Evolutionary conservation across 2,888 invertebrate genomes (phyloP), one percentile per base, ranked within the genome.

Genomic region (Caenorhabditis panamensis): DNA sequence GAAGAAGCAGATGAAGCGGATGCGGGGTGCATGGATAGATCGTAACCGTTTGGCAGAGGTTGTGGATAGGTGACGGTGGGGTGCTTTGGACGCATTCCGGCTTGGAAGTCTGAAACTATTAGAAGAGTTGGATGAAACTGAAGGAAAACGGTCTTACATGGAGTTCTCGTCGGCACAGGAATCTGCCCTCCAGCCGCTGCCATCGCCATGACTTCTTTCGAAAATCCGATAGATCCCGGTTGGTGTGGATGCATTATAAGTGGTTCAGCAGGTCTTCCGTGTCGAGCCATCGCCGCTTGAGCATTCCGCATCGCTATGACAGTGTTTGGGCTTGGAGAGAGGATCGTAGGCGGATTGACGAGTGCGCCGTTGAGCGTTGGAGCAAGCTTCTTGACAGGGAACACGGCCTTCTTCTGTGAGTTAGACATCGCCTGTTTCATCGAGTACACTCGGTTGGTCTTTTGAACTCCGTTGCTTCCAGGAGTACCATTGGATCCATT

Each of bases 11-110:
- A 31, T 31, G 31, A 31, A n/a, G n/a, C n/a, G n/a, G n/a, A n/a
- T 31, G 31, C 4, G 5, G 31, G 31, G 4, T 4, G 31, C 31
- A 31, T 31, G 31, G 31, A 4, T n/a, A n/a, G n/a, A 9, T 31
- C 31, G 31, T 31, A 31, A 9, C 31, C 31, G n/a, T n/a, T n/a
- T n/a, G n/a, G n/a, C n/a, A n/a, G n/a, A n/a, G n/a, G n/a, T n/a
- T n/a, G n/a, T n/a, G n/a, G n/a, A n/a, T n/a, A n/a, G n/a, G n/a
- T n/a, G n/a, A n/a, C n/a, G n/a, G n/a, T n/a, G n/a, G n/a, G n/a
- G n/a, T n/a, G n/a, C 47, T 49, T 62, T 11, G 47, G 18, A 53
- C 54, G 68, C 49, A 59, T 59, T 24, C 58, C 58, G 49, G 66
- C 9, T 20, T 53, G 54, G 26, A 36, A 49, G 13, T 47, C 49